These are phyloP conservation scores for Steatocranus sp. DNA, from an alignment of 2,797 vertebrate genomes.

Conservation along the genomic window DNA sequence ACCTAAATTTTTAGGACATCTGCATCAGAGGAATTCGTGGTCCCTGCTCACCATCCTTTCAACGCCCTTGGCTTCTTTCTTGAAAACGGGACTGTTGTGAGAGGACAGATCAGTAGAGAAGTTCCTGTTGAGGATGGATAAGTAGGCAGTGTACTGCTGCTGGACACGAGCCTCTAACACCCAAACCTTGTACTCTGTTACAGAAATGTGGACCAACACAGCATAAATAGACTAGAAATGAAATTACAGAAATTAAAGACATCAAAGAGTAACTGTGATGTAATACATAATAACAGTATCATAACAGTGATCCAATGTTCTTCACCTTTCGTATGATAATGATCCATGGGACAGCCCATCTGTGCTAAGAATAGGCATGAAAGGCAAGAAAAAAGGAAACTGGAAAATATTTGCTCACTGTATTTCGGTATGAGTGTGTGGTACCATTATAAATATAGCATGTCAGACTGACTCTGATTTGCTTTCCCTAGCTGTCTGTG, in stretches of 20 bases:
- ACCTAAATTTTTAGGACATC: neutral
- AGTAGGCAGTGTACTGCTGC: conserved; percentile 79
- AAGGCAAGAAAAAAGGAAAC: neutral
- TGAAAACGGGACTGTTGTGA: conserved; percentile 77
- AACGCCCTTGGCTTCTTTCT: conserved; percentile 72
- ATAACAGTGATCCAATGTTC: neutral
- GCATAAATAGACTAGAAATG: no score
- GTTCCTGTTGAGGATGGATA: conserved; percentile 80
- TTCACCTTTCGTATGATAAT: rapidly evolving
- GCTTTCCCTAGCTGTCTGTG: neutral
- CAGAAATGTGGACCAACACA: neutral
- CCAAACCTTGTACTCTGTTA: conserved; percentile 81
- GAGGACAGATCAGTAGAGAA: conserved; percentile 78
- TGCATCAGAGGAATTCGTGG: neutral
- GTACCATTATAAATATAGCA: neutral
- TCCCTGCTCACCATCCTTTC: conserved; percentile 78
- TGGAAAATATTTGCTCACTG: neutral
- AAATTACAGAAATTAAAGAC: neutral
- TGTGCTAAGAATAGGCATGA: neutral
- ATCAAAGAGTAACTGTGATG: neutral
- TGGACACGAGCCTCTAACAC: conserved; percentile 69
- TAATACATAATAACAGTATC: neutral
- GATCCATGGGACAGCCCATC: no score
- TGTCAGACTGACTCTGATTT: neutral
- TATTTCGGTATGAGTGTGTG: rapidly evolving